Percentiles rank a stretch among this genome's conserved stretches.
Evolutionary conservation across 2,888 invertebrate species (phyloP).

Genomic region (Tachina lurida): DNA sequence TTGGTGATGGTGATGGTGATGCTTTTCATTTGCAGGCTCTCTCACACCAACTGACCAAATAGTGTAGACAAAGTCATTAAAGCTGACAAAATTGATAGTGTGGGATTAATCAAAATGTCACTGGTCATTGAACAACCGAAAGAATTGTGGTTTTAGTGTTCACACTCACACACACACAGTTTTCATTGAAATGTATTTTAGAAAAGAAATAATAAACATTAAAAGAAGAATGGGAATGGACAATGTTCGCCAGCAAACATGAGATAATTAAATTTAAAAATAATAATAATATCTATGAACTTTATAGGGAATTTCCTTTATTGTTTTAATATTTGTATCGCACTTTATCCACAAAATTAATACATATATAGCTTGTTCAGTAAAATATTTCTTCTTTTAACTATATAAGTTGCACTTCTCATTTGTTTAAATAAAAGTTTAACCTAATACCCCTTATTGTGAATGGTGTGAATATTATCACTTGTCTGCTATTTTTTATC

Average conservation of each 20-base stretch:
- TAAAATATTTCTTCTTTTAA: no score
- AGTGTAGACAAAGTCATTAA: slow-evolving; percentile 59
- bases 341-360: no score
- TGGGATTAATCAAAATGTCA: slow-evolving; percentile 69
- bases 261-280: slow-evolving; percentile 21
- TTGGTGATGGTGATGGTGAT: slow-evolving; percentile 17
- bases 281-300: no score
- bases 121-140: slow-evolving; percentile 59
- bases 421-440: no score
- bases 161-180: slow-evolving; percentile 4
- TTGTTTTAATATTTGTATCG: no score
- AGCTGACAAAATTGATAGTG: slow-evolving; percentile 60
- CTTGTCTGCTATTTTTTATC: no score
- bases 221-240: background rate
- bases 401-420: no score
- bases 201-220: background rate
- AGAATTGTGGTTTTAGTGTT: slow-evolving; percentile 49
- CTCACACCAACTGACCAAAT: slow-evolving; percentile 12
- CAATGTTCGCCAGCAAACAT: no score
- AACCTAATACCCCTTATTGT: no score
- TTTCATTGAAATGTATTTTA: background rate
- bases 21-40: background rate
- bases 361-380: no score
- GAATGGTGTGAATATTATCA: no score
- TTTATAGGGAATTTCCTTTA: no score